Percentiles rank a stretch among this genome's conserved stretches.
phyloP scores from a whole-genome alignment of 2,797 vertebrate genomes.

The Bufotes viridis region DNA sequence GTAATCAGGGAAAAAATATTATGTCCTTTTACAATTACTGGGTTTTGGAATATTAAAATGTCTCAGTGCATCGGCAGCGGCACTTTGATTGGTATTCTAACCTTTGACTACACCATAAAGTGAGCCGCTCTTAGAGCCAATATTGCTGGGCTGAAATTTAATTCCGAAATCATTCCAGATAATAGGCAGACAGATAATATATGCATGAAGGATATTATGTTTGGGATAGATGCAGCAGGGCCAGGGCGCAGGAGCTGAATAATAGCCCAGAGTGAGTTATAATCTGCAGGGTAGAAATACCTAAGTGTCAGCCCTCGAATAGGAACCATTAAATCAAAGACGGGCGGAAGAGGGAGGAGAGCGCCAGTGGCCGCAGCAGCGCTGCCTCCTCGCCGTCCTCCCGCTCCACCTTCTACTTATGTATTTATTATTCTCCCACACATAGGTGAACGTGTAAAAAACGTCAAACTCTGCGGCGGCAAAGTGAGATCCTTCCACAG shows the following conservation, averaged over 20 bases:
- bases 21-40: slow-evolving; percentile 98
- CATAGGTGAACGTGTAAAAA: too few relatives aligned
- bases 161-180: slow-evolving; percentile 98
- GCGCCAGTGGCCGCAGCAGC: not conserved
- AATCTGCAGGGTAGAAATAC: slow-evolving; percentile 97
- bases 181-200: slow-evolving; percentile 99
- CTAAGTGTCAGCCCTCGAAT: slow-evolving; percentile 92
- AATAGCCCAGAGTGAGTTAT: slow-evolving; percentile 90
- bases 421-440: too few relatives aligned
- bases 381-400: not conserved
- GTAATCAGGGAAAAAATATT: slow-evolving; percentile 89
- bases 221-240: slow-evolving; percentile 91
- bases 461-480: too few relatives aligned
- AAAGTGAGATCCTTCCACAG: too few relatives aligned
- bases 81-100: slow-evolving; percentile 99
- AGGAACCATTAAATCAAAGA: slow-evolving; percentile 93
- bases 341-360: not conserved
- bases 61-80: slow-evolving; percentile 94
- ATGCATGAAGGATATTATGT: slow-evolving; percentile 99
- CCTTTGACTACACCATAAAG: slow-evolving; percentile 95
- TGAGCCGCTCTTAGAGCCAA: slow-evolving; percentile 86
- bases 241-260: slow-evolving; percentile 95
- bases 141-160: slow-evolving; percentile 94
- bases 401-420: too few relatives aligned
- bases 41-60: slow-evolving; percentile 98